Evolutionary conservation across 1,140 invertebrate genomes (phyloP).

Genomic region (Nylanderia fulva): DNA sequence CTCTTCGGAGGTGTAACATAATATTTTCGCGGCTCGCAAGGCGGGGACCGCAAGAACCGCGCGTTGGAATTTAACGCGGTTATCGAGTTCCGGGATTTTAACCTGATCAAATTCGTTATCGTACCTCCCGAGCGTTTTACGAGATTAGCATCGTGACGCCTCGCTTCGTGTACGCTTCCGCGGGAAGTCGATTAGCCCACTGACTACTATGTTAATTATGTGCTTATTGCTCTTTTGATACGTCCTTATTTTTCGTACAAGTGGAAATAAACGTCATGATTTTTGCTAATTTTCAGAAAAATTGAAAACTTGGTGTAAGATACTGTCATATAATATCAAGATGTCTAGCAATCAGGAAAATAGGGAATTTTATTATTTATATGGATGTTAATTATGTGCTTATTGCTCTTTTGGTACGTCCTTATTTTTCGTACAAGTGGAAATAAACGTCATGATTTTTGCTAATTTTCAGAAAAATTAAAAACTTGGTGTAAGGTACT

Average conservation of each 20-base stretch:
- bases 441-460: background rate
- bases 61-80: slow-evolving; percentile 51
- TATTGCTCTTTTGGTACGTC: background rate
- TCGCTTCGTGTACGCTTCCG: slow-evolving; percentile 14
- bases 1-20: slow-evolving; percentile 69
- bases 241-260: too few species aligned
- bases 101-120: slow-evolving; percentile 60
- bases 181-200: slow-evolving; percentile 3
- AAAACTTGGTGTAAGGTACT: background rate
- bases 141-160: slow-evolving; percentile 45
- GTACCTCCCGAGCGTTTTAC: slow-evolving; percentile 34
- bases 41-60: slow-evolving; percentile 41
- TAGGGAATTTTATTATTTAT: too few species aligned
- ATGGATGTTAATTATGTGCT: background rate
- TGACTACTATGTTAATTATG: background rate
- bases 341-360: too few species aligned
- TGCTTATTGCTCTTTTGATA: background rate
- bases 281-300: background rate
- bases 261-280: background rate
- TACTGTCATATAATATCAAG: background rate
- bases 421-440: background rate
- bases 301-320: background rate
- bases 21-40: slow-evolving; percentile 70
- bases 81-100: slow-evolving; percentile 53
- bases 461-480: background rate